Conservation (phyloP, 2,113 vertebrate genomes). For the Microtus richardsoni region DNA sequence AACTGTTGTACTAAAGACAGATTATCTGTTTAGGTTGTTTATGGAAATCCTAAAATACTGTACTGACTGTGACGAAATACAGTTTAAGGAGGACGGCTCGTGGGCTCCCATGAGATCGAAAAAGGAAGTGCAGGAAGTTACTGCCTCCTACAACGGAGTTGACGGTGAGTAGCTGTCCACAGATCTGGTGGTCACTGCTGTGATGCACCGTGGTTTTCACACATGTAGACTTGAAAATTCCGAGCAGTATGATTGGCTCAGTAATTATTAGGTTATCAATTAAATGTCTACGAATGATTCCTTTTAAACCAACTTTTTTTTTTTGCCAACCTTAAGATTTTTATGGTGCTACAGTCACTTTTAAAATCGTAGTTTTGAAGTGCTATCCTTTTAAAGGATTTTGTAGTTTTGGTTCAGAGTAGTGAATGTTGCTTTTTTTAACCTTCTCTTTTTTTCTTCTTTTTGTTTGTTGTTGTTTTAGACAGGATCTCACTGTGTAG, state of each 20-base stretch:
- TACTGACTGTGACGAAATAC: slow-evolving; percentile 98
- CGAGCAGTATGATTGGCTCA: neutral
- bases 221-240: neutral
- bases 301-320: slow-evolving; percentile 42
- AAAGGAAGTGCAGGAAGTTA: slow-evolving; percentile 97
- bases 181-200: neutral
- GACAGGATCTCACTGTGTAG: neutral
- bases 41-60: slow-evolving; percentile 99
- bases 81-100: slow-evolving; percentile 98
- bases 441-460: neutral
- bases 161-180: slow-evolving; percentile 88
- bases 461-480: neutral
- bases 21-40: slow-evolving; percentile 90
- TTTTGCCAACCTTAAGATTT: slow-evolving; percentile 34
- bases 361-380: slow-evolving; percentile 57
- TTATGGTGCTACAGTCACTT: slow-evolving; percentile 37
- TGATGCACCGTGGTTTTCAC: neutral
- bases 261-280: slow-evolving; percentile 44
- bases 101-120: slow-evolving; percentile 99
- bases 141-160: slow-evolving; percentile 93
- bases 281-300: slow-evolving; percentile 52
- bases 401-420: slow-evolving; percentile 22
- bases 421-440: slow-evolving; percentile 25
- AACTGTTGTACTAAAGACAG: slow-evolving; percentile 40
- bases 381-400: slow-evolving; percentile 34